These are phyloP conservation scores for Thereuonema tuberculata DNA, from an alignment of 1,140 invertebrate species.

Conservation along the genomic window DNA sequence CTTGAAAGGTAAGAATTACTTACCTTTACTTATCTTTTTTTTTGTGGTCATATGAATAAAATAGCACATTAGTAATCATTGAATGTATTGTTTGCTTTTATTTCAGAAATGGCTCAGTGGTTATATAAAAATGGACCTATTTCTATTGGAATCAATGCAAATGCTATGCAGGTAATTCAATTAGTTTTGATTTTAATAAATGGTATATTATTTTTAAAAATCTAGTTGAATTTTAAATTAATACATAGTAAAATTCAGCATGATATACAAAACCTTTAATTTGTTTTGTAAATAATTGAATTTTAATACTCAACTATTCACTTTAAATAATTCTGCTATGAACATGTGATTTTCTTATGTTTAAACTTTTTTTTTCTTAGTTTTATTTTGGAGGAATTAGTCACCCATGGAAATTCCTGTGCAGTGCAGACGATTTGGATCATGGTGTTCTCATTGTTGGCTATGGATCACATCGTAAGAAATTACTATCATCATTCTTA, in stretches of 20 bases:
- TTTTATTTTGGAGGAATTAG: conserved; percentile 96
- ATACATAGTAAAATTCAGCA: no score
- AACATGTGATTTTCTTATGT: background rate
- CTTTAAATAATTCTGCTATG: no score
- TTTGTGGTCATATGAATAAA: no score
- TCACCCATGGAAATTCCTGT: conserved; percentile 82
- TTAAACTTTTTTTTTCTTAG: conserved; percentile 28
- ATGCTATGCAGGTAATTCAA: conserved; percentile 68
- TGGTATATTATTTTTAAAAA: conserved; percentile 11
- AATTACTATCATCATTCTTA: no score
- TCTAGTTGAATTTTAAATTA: background rate
- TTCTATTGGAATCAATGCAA: conserved; percentile 93
- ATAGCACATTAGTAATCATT: no score
- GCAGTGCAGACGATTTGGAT: conserved; percentile 61
- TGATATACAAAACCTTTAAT: no score
- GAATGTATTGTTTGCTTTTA: no score
- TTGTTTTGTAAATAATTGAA: no score
- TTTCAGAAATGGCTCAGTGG: conserved; percentile 75
- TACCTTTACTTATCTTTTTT: no score
- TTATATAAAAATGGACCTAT: conserved; percentile 83
- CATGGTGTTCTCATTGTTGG: conserved; percentile 91
- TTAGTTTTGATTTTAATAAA: no score
- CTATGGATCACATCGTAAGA: conserved; percentile 61
- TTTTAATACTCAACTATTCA: background rate
- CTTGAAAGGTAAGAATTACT: no score